Evolutionary conservation across 2,797 vertebrate genomes (phyloP).

Genomic region (Hemibagrus guttatus): DNA sequence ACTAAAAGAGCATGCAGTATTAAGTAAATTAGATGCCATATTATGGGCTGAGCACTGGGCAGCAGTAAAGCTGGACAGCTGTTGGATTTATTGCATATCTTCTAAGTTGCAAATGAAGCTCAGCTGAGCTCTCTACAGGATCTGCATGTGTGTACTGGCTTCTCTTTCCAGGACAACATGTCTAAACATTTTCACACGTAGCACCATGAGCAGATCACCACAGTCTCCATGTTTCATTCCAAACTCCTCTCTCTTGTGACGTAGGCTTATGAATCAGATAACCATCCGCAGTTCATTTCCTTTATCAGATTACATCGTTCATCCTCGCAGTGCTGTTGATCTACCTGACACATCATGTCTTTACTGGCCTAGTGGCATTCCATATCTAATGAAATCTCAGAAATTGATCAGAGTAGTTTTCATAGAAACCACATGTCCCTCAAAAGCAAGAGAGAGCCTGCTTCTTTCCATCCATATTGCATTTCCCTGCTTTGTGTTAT

Average conservation of each 20-base stretch:
- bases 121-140: neutral
- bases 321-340: conserved; percentile 12
- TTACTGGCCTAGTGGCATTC: conserved; percentile 32
- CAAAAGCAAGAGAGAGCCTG: conserved; percentile 62
- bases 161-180: neutral
- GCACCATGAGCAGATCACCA: neutral
- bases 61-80: conserved; percentile 3
- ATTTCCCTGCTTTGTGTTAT: neutral
- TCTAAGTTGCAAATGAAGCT: neutral
- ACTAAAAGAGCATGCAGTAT: neutral
- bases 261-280: conserved; percentile 19
- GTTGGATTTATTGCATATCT: neutral
- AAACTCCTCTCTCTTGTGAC: conserved; percentile 10
- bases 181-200: neutral
- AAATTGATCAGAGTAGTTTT: conserved; percentile 73
- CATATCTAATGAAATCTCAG: conserved; percentile 75
- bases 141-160: neutral
- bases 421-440: conserved; percentile 71
- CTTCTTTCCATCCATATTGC: conserved; percentile 43
- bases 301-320: conserved; percentile 41
- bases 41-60: neutral
- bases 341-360: conserved; percentile 39
- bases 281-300: conserved; percentile 37
- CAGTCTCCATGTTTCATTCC: conserved; percentile 20
- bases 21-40: conserved; percentile 10